These are phyloP conservation scores for Mesodorylaimus sp. DNA, from an alignment of 2,888 invertebrate genomes.

Conservation along the genomic window DNA sequence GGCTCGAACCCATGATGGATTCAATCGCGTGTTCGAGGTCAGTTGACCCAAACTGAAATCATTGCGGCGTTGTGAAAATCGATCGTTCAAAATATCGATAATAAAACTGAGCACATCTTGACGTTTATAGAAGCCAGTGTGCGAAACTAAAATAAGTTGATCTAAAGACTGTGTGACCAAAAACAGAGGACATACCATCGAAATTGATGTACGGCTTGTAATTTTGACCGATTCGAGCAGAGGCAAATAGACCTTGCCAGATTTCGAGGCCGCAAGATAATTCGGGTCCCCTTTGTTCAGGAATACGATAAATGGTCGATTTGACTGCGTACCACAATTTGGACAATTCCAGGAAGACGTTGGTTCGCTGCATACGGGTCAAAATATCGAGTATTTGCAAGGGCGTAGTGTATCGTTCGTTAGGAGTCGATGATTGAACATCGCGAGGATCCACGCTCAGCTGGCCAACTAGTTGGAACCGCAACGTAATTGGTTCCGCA, in stretches of 20 bases:
- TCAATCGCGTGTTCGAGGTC: not conserved
- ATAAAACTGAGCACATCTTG: not conserved
- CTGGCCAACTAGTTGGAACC: too few relatives aligned
- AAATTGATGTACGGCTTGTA: conserved; percentile 21
- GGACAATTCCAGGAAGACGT: too few relatives aligned
- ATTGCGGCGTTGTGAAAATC: not conserved
- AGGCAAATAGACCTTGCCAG: conserved; percentile 25
- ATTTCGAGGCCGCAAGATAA: conserved; percentile 26
- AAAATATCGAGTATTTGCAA: too few relatives aligned
- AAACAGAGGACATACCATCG: conserved; percentile 14
- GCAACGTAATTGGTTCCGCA: too few relatives aligned
- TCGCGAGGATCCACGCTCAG: too few relatives aligned
- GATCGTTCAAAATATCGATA: not conserved
- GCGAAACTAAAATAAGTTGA: conserved; percentile 51
- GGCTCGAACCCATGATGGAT: not conserved
- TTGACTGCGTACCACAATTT: too few relatives aligned
- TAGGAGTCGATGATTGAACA: too few relatives aligned
- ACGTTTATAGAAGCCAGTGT: conserved; percentile 71
- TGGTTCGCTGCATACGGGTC: too few relatives aligned
- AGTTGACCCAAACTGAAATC: not conserved
- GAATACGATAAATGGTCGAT: too few relatives aligned
- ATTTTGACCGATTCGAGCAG: conserved; percentile 19
- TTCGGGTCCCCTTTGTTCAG: too few relatives aligned
- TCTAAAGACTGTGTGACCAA: not conserved
- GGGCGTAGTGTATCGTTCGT: too few relatives aligned